These are phyloP conservation scores for Coracopsis vasa DNA, from an alignment of 2,113 vertebrate genomes.

Conservation along the genomic window DNA sequence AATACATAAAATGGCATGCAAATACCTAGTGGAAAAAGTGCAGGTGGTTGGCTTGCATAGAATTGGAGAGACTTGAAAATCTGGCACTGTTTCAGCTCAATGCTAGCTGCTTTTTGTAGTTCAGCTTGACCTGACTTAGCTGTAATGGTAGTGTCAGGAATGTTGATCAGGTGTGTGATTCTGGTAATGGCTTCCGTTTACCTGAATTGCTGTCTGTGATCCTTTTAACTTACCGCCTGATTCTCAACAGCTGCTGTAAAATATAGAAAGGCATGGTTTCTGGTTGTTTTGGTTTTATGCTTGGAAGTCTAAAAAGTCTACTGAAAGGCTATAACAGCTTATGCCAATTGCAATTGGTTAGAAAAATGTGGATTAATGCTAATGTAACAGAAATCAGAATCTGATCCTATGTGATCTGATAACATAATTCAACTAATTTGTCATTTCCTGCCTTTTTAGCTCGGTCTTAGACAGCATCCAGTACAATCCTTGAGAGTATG, in stretches of 20 bases:
- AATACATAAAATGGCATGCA: neutral
- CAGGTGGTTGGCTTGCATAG: neutral
- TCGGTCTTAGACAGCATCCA: neutral
- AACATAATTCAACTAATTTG: slow-evolving; percentile 1
- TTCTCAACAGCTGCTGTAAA: neutral
- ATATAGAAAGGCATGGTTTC: neutral
- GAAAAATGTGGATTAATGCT: neutral
- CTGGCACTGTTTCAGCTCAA: neutral
- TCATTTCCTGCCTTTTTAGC: slow-evolving; percentile 1
- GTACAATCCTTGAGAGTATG: neutral
- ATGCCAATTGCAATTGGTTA: neutral
- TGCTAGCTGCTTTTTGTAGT: neutral
- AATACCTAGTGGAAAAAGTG: neutral
- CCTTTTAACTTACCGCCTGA: neutral
- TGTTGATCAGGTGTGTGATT: neutral
- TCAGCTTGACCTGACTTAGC: neutral
- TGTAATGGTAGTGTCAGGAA: neutral
- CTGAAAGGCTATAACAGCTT: slow-evolving; percentile 3
- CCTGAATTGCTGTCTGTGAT: neutral
- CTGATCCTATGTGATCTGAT: neutral
- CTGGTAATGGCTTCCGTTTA: neutral
- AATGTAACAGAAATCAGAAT: neutral
- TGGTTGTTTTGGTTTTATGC: neutral
- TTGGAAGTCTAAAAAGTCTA: neutral
- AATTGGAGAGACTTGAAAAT: neutral